A percentile compares a stretch with the other conserved stretches of the same genome.
These are phyloP conservation scores for Muntiacus reevesi DNA, from an alignment of 2,113 vertebrate genomes.

Conservation along the genomic window DNA sequence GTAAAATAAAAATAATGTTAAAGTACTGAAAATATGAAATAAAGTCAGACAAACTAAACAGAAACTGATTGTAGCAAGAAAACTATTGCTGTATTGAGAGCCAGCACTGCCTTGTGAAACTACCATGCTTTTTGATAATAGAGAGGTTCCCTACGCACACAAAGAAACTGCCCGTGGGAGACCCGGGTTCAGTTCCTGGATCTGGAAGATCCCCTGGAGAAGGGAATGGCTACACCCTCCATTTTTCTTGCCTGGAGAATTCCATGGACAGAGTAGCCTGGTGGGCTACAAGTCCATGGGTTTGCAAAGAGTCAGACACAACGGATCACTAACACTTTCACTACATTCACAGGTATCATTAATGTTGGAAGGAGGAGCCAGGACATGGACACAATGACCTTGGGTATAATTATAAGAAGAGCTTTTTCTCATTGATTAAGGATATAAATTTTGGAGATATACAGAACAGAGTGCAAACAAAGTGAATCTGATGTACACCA, in stretches of 20 bases:
- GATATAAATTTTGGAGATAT: not conserved
- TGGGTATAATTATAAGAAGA: not conserved
- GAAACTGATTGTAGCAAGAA: not conserved
- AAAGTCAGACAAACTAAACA: not conserved
- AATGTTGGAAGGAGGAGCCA: not conserved
- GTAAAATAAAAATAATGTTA: conserved; percentile 34
- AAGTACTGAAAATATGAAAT: not conserved
- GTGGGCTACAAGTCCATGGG: not conserved
- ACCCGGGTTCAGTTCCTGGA: not conserved
- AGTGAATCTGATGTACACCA: not conserved
- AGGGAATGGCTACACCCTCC: not conserved
- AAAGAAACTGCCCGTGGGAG: not conserved
- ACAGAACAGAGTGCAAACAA: not conserved
- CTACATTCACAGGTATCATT: not conserved
- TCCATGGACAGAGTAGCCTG: not conserved
- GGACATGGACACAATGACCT: not conserved
- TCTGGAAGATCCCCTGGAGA: not conserved
- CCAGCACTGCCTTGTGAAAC: not conserved
- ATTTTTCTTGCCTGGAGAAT: not conserved
- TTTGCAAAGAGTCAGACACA: not conserved
- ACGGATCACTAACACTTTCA: not conserved
- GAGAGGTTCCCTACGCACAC: fast-evolving
- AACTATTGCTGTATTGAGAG: not conserved
- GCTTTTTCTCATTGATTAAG: not conserved
- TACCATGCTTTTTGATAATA: not conserved